Percentiles rank a stretch among this genome's conserved stretches.
These are phyloP conservation scores for Hyppa rectilinea DNA, from an alignment of 2,888 invertebrate genomes.

Conservation along the genomic window DNA sequence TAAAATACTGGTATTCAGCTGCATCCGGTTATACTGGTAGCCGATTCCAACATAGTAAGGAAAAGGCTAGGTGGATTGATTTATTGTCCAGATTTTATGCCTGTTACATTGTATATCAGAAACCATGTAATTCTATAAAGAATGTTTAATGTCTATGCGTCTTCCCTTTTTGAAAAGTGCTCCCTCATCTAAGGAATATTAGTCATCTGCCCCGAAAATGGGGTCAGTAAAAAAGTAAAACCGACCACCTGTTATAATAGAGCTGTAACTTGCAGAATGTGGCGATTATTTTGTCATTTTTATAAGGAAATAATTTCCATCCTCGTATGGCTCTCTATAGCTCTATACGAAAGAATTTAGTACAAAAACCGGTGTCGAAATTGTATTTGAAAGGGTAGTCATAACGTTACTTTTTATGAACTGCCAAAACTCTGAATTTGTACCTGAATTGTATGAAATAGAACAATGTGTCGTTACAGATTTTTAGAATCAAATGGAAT, in stretches of 20 bases:
- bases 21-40: no score
- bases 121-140: conserved; percentile 9
- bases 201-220: background rate
- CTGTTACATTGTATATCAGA: conserved; percentile 34
- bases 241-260: conserved; percentile 27
- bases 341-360: background rate
- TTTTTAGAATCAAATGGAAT: no score
- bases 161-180: background rate
- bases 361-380: conserved; percentile 2
- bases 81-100: conserved; percentile 35
- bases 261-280: conserved; percentile 9
- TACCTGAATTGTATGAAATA: no score
- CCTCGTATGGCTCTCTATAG: no score
- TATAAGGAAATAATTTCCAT: conserved; percentile 1
- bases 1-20: no score
- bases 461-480: no score
- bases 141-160: background rate
- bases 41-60: no score
- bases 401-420: no score
- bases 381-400: no score
- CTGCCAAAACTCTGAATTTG: no score
- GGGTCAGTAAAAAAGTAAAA: conserved; percentile 6
- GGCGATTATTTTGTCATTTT: conserved; percentile 19
- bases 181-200: conserved; percentile 9
- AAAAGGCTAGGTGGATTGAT: no score